These are phyloP conservation scores for Trachurus trachurus DNA, from an alignment of 2,797 vertebrate species.

Conservation along the genomic window DNA sequence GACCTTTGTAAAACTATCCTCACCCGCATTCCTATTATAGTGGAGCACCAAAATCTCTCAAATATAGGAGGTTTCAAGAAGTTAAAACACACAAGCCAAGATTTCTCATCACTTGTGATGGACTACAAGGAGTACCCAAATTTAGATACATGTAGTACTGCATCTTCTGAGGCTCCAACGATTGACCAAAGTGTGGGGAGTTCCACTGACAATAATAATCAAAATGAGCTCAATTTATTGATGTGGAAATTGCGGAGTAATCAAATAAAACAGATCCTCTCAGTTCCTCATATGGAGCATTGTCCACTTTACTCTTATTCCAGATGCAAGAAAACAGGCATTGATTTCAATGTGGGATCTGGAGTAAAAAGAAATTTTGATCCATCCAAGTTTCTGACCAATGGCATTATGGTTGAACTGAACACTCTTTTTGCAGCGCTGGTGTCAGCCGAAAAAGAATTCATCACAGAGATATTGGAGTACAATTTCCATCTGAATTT, in stretches of 20 bases:
- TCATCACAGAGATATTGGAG: slow-evolving; percentile 47
- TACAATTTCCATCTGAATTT: slow-evolving; percentile 52
- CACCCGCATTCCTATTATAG: too few species aligned
- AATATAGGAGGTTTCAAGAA: rapidly evolving
- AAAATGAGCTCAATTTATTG: neutral
- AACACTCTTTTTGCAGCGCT: slow-evolving; percentile 22
- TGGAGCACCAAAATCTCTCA: too few species aligned
- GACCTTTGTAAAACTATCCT: too few species aligned
- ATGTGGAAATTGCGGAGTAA: slow-evolving; percentile 38
- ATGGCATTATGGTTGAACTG: slow-evolving; percentile 46
- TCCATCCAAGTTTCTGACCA: slow-evolving; percentile 43
- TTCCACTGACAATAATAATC: neutral
- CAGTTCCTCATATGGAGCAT: slow-evolving; percentile 36
- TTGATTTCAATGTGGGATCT: slow-evolving; percentile 46
- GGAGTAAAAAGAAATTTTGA: slow-evolving; percentile 38
- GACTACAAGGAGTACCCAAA: neutral
- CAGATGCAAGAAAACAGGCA: slow-evolving; percentile 36
- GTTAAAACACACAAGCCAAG: neutral
- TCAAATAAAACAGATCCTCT: slow-evolving; percentile 31
- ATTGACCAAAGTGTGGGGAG: neutral
- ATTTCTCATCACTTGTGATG: too few species aligned
- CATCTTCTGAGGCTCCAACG: neutral
- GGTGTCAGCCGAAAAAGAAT: slow-evolving; percentile 8
- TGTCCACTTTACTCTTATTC: slow-evolving; percentile 52
- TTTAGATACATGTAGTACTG: neutral